These are phyloP conservation scores for Epinotia nisella DNA, from an alignment of 2,888 invertebrate species.

Conservation along the genomic window DNA sequence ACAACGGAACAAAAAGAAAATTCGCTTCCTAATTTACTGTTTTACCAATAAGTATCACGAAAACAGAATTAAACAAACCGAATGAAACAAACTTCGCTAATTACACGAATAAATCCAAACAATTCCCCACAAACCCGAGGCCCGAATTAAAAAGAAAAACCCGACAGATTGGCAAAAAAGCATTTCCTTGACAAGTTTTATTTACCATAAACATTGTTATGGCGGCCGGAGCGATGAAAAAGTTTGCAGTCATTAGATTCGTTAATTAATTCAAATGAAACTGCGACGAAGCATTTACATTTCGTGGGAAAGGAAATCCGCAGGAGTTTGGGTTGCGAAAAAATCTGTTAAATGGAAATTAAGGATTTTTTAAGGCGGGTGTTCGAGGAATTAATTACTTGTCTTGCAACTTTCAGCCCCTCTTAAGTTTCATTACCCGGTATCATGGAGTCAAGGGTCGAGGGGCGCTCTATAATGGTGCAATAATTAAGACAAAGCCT, in stretches of 20 bases:
- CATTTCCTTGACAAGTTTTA: constrained; percentile 84
- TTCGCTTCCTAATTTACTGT: constrained; percentile 66
- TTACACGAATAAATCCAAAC: constrained; percentile 83
- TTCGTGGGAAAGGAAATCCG: constrained; percentile 69
- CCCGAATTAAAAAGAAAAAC: constrained; percentile 78
- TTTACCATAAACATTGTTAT: constrained; percentile 84
- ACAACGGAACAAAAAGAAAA: constrained; percentile 45
- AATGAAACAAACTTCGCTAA: constrained; percentile 82
- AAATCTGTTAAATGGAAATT: constrained; percentile 78
- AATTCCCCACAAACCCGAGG: constrained; percentile 66
- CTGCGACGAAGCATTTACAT: constrained; percentile 82
- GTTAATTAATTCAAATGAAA: constrained; percentile 85
- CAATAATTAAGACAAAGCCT: constrained; percentile 81
- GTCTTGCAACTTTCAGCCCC: constrained; percentile 71
- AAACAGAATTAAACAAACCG: constrained; percentile 77
- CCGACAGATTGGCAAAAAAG: constrained; percentile 75
- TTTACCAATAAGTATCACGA: constrained; percentile 71
- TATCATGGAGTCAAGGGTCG: constrained; percentile 70
- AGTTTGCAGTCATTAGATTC: constrained; percentile 82
- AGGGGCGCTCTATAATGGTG: constrained; percentile 78
- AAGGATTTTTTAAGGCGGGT: constrained; percentile 78
- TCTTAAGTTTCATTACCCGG: constrained; percentile 67
- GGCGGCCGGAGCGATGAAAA: constrained; percentile 73
- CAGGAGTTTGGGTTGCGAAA: constrained; percentile 61
- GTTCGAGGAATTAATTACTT: constrained; percentile 80